Evolutionary conservation across 2,797 vertebrate genomes (phyloP).

Genomic region (Poecilia picta): DNA sequence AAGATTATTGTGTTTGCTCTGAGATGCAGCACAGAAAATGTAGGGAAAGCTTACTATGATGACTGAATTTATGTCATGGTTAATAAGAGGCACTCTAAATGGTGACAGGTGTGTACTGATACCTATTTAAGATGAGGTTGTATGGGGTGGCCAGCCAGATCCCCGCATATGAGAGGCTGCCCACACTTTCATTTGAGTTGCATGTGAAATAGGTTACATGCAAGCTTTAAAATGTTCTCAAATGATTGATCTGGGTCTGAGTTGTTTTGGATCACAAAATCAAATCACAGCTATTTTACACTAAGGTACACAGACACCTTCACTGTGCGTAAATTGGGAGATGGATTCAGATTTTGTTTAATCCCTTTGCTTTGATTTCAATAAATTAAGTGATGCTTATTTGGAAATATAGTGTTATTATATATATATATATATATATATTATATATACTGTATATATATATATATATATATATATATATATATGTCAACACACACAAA

Average conservation of each 20-base stretch:
- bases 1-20: background rate
- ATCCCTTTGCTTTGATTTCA: conserved; percentile 43
- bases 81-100: background rate
- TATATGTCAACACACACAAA: conserved; percentile 48
- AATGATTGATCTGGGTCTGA: background rate
- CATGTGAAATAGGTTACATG: background rate
- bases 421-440: too few species aligned
- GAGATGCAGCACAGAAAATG: background rate
- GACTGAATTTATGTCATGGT: background rate
- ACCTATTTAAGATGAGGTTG: background rate
- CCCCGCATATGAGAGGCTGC: background rate
- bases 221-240: background rate
- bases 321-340: conserved; percentile 20
- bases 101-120: background rate
- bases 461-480: too few species aligned
- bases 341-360: conserved; percentile 39
- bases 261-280: background rate
- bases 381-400: conserved; percentile 35
- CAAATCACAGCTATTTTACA: background rate
- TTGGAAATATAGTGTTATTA: conserved; percentile 39
- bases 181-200: background rate
- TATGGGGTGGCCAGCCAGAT: background rate
- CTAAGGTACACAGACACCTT: background rate
- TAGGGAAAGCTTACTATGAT: background rate
- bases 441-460: too few species aligned